These are phyloP conservation scores for Astyanax mexicanus DNA, from an alignment of 2,797 vertebrate species.

Conservation along the genomic window DNA sequence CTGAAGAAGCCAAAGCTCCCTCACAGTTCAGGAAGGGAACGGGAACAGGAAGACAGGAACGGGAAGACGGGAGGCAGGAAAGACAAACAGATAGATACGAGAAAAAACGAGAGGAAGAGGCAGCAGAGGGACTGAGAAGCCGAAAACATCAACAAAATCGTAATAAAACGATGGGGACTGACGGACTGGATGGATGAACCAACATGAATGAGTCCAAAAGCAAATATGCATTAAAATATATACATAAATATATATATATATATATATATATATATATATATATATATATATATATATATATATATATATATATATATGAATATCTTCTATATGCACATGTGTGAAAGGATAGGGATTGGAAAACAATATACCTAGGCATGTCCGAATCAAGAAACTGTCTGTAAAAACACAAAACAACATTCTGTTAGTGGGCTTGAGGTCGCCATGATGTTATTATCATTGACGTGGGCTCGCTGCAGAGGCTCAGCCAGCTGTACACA, in stretches of 20 bases:
- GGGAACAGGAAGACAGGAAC: slow-evolving; percentile 39
- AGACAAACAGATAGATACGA: slow-evolving; percentile 9
- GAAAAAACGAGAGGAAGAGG: neutral
- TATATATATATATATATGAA: neutral
- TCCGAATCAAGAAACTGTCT: slow-evolving; percentile 99
- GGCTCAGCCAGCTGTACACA: slow-evolving; percentile 50
- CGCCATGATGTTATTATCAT: slow-evolving; percentile 59
- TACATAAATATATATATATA: neutral
- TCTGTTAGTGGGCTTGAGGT: slow-evolving; percentile 88
- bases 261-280: no score
- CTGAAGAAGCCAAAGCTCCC: slow-evolving; percentile 25
- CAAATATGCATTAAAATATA: slow-evolving; percentile 13
- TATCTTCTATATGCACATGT: slow-evolving; percentile 7
- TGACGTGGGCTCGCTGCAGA: slow-evolving; percentile 58
- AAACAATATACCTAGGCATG: slow-evolving; percentile 99
- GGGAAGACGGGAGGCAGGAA: slow-evolving; percentile 51
- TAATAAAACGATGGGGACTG: slow-evolving; percentile 38
- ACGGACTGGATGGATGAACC: slow-evolving; percentile 29
- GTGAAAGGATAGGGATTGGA: slow-evolving; percentile 70
- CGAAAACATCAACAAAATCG: slow-evolving; percentile 21
- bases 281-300: neutral
- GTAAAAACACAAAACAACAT: slow-evolving; percentile 95
- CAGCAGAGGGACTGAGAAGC: slow-evolving; percentile 1
- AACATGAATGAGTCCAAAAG: slow-evolving; percentile 22
- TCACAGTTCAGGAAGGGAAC: neutral